phyloP scores from a whole-genome alignment of 2,113 vertebrate species.

The Crypturellus undulatus region DNA sequence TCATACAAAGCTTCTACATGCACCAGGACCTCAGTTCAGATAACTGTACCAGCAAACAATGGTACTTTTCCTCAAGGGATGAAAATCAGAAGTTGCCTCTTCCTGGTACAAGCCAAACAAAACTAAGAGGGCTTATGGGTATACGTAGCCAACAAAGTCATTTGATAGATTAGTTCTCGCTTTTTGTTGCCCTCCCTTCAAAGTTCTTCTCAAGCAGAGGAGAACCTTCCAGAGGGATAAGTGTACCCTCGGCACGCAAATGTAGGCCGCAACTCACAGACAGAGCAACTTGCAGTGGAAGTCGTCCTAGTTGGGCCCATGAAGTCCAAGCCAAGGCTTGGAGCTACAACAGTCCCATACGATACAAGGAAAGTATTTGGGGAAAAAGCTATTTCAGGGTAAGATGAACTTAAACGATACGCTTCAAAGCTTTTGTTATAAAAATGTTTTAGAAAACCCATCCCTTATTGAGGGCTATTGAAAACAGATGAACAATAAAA shows the following conservation, averaged over 20 bases:
- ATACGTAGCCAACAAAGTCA: background rate
- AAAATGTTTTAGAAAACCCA: conserved; percentile 47
- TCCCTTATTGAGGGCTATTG: conserved; percentile 58
- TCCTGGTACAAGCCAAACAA: background rate
- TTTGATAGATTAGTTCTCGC: background rate
- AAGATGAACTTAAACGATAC: conserved; percentile 34
- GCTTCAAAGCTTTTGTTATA: conserved; percentile 53
- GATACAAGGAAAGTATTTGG: background rate
- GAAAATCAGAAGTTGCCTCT: background rate
- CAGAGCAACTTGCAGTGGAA: background rate
- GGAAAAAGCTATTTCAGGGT: conserved; percentile 25
- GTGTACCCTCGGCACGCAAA: background rate
- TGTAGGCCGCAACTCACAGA: background rate
- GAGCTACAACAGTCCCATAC: background rate
- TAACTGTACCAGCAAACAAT: background rate
- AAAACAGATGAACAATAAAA: conserved; percentile 73
- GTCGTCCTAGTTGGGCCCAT: background rate
- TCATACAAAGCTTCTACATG: background rate
- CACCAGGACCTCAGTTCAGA: background rate
- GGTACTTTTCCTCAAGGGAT: background rate
- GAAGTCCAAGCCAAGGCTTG: background rate
- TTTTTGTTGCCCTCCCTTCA: background rate
- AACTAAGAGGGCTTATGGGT: background rate
- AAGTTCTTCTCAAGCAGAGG: background rate
- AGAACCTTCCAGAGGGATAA: background rate